Evolutionary conservation across 1,140 invertebrate species (phyloP).

Genomic region (Zelostemma sp.): DNA sequence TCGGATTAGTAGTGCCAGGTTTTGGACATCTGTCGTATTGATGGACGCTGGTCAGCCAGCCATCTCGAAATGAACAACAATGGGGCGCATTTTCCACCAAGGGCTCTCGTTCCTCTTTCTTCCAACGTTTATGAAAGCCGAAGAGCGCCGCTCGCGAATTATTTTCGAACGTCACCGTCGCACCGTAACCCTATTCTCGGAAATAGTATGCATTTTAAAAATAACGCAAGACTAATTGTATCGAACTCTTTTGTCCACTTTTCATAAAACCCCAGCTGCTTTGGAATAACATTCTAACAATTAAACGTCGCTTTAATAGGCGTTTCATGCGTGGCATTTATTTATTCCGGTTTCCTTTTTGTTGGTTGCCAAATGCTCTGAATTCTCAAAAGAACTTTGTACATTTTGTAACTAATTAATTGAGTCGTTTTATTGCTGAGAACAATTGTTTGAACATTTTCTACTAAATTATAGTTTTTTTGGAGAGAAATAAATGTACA

Average conservation of each 20-base stretch:
- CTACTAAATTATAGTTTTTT: too few species aligned
- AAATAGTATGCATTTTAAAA: slow-evolving; percentile 14
- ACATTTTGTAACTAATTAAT: too few species aligned
- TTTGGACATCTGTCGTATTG: slow-evolving; percentile 67
- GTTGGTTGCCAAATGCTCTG: too few species aligned
- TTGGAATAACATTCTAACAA: background rate
- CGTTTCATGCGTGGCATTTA: too few species aligned
- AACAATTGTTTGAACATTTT: too few species aligned
- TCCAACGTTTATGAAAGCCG: slow-evolving; percentile 5
- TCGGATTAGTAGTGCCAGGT: slow-evolving; percentile 61
- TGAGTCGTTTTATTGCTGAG: too few species aligned
- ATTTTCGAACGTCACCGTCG: slow-evolving; percentile 17
- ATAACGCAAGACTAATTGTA: slow-evolving; percentile 34
- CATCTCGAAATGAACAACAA: slow-evolving; percentile 67
- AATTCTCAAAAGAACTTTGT: too few species aligned
- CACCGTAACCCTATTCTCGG: slow-evolving; percentile 13
- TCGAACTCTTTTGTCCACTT: slow-evolving; percentile 7
- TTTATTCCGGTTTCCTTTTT: too few species aligned
- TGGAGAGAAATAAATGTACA: too few species aligned
- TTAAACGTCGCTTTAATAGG: too few species aligned
- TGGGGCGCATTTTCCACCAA: slow-evolving; percentile 36
- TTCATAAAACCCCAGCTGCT: slow-evolving; percentile 4
- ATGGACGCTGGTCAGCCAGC: slow-evolving; percentile 64
- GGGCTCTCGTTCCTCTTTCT: slow-evolving; percentile 22
- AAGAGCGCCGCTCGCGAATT: slow-evolving; percentile 2